phyloP scores from a whole-genome alignment of 2,888 invertebrate genomes.

The Gastrophysa polygoni region DNA sequence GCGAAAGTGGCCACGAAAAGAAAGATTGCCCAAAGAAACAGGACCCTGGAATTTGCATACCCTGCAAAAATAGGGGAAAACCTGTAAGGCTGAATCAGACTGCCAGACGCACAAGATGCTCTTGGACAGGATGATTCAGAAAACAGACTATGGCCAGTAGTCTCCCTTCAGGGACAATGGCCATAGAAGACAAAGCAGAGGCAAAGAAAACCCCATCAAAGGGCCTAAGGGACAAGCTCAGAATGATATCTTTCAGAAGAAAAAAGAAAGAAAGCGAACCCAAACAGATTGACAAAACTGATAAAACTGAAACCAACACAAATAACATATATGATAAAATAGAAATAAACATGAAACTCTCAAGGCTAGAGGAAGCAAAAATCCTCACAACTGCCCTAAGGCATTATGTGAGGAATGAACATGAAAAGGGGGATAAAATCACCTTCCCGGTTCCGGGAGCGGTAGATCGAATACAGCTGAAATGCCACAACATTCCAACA shows the following conservation, averaged over 20 bases:
- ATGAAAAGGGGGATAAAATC: neutral
- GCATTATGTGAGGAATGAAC: neutral
- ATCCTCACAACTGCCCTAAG: neutral
- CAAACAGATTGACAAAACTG: neutral
- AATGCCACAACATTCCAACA: neutral
- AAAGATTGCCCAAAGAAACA: neutral
- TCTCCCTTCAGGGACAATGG: neutral
- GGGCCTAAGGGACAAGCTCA: neutral
- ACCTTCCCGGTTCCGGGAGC: neutral
- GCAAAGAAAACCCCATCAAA: neutral
- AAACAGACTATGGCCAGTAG: neutral
- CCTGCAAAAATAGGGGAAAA: constrained; percentile 1
- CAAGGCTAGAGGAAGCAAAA: neutral
- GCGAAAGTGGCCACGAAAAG: neutral
- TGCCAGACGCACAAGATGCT: neutral
- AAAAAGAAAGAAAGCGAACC: neutral
- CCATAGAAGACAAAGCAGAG: neutral
- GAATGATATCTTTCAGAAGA: neutral
- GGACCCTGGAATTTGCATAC: neutral
- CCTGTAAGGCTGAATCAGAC: neutral
- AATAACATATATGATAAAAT: constrained; percentile 1
- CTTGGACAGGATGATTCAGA: neutral
- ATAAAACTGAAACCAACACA: neutral
- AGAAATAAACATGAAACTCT: neutral
- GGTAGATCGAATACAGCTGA: too few relatives aligned